phyloP scores from a whole-genome alignment of 2,113 vertebrate species.

The Spea bombifrons region DNA sequence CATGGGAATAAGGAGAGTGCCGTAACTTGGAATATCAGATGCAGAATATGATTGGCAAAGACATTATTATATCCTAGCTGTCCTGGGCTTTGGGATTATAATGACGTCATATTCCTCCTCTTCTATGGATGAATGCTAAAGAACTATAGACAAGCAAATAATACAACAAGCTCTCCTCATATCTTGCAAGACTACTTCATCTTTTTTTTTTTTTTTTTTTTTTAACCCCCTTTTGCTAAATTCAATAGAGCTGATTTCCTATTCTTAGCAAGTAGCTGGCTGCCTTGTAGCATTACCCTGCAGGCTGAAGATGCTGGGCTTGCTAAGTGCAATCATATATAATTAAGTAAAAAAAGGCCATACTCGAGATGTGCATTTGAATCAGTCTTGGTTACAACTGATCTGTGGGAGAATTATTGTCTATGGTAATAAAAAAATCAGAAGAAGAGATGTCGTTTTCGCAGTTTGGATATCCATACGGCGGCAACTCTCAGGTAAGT shows the following conservation, averaged over 20 bases:
- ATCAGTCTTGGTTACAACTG: constrained; percentile 82
- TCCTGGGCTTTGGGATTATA: constrained; percentile 84
- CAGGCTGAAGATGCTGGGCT: constrained; percentile 63
- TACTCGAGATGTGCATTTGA: constrained; percentile 83
- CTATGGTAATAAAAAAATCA: constrained; percentile 82
- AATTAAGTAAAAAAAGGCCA: constrained; percentile 80
- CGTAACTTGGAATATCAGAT: constrained; percentile 71
- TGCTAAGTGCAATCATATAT: constrained; percentile 85
- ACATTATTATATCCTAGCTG: constrained; percentile 75
- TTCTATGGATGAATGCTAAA: constrained; percentile 86
- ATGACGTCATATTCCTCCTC: constrained; percentile 93
- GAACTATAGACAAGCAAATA: constrained; percentile 89
- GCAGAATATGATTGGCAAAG: constrained; percentile 79
- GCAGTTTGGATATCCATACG: constrained; percentile 95
- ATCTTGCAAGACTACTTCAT: constrained; percentile 74
- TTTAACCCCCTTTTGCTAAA: constrained; percentile 78
- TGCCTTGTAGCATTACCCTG: constrained; percentile 72
- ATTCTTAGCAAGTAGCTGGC: constrained; percentile 74
- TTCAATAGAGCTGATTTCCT: constrained; percentile 68
- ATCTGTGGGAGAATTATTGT: constrained; percentile 83
- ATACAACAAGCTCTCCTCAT: constrained; percentile 82
- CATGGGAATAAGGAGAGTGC: constrained; percentile 57
- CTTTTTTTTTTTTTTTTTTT: constrained; percentile 54
- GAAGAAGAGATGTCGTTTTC: constrained; percentile 93
- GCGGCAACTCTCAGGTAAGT: constrained; percentile 94